Percentiles rank a stretch among this genome's conserved stretches.
phyloP scores from a whole-genome alignment of 2,113 vertebrate species.

The Dipodomys spectabilis region DNA sequence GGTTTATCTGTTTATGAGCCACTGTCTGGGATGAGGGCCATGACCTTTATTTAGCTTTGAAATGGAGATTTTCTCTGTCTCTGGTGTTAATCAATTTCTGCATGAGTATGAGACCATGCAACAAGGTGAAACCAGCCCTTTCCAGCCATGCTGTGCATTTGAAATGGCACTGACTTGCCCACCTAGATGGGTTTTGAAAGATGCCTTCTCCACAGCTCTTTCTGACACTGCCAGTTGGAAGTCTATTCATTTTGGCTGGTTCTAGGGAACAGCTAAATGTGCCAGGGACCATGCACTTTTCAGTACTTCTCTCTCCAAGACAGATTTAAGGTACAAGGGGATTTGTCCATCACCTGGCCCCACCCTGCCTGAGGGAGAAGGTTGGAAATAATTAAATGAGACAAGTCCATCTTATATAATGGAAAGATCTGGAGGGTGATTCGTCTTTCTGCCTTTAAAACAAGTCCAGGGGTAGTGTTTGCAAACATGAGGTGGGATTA shows the following conservation, averaged over 20 bases:
- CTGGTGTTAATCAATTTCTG: background rate
- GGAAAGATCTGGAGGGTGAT: constrained; percentile 29
- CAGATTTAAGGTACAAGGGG: background rate
- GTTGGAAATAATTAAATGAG: constrained; percentile 65
- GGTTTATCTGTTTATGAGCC: background rate
- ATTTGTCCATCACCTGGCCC: background rate
- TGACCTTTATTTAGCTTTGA: constrained; percentile 55
- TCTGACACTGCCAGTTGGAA: background rate
- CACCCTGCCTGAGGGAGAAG: background rate
- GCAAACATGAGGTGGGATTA: constrained; percentile 68
- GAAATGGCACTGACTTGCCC: background rate
- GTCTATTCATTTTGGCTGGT: background rate
- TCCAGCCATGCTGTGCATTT: background rate
- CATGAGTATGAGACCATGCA: constrained; percentile 9
- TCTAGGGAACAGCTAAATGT: background rate
- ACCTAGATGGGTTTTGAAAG: constrained; percentile 26
- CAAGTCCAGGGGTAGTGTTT: constrained; percentile 63
- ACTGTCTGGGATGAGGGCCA: background rate
- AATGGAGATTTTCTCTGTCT: constrained; percentile 9
- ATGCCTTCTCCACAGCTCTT: background rate
- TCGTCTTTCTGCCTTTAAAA: constrained; percentile 7
- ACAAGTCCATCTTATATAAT: constrained; percentile 9
- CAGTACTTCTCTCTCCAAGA: background rate
- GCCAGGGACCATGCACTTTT: background rate
- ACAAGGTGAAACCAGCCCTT: constrained; percentile 30